These are phyloP conservation scores for Sebastes glaucus DNA, from an alignment of 2,797 vertebrate species.

Conservation along the genomic window DNA sequence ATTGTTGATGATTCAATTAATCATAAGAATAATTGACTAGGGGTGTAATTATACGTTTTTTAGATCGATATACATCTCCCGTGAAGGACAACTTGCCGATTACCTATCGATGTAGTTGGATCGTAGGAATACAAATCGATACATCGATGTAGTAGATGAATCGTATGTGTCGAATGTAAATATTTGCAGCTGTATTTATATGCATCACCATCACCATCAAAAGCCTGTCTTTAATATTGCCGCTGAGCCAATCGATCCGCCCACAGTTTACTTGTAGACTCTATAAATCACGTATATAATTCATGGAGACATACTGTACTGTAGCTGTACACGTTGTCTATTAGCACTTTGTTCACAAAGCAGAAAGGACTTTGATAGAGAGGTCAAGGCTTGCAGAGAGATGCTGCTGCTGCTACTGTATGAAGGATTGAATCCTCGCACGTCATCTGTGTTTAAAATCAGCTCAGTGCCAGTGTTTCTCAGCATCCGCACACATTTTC, in stretches of 20 bases:
- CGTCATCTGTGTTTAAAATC: background rate
- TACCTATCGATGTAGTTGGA: too few species aligned
- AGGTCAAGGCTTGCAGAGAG: slow-evolving; percentile 1
- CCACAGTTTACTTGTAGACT: background rate
- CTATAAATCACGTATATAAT: slow-evolving; percentile 6
- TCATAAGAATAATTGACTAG: too few species aligned
- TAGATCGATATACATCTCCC: too few species aligned
- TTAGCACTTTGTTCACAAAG: background rate
- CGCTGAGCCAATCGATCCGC: background rate
- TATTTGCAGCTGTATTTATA: background rate
- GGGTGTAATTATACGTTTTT: too few species aligned
- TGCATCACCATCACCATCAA: background rate
- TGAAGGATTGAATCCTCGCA: background rate
- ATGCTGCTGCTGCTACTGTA: background rate
- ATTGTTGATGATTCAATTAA: background rate
- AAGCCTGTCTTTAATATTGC: background rate
- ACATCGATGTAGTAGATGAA: too few species aligned
- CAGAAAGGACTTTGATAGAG: background rate
- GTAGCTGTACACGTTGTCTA: background rate
- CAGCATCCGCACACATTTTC: background rate
- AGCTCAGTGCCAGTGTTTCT: background rate
- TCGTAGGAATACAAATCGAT: too few species aligned
- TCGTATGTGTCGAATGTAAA: too few species aligned
- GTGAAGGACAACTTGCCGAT: too few species aligned
- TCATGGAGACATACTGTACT: background rate